Percentiles rank a stretch among this genome's conserved stretches.
These are phyloP conservation scores for Amblyopsis rosae DNA, from an alignment of 2,113 vertebrate genomes.

Conservation along the genomic window DNA sequence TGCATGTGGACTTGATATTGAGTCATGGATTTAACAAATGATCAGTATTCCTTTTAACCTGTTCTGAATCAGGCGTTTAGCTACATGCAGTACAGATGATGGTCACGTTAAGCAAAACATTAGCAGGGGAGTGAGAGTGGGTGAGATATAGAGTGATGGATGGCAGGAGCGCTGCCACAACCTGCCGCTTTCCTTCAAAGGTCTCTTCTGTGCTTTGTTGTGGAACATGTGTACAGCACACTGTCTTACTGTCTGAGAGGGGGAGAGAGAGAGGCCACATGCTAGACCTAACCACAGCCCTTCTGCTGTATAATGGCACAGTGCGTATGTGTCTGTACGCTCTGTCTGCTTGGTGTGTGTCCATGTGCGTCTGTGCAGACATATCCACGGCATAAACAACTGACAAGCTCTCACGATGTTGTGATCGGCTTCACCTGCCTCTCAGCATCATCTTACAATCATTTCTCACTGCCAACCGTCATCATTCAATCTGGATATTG, in stretches of 20 bases:
- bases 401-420: background rate
- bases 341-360: constrained; percentile 7
- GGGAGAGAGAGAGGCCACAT: constrained; percentile 49
- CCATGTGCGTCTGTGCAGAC: constrained; percentile 1
- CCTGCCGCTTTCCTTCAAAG: constrained; percentile 60
- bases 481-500: constrained; percentile 22
- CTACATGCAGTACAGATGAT: background rate
- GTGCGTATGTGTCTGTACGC: constrained; percentile 20
- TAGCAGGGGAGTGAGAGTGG: constrained; percentile 23
- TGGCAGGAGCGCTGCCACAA: constrained; percentile 27
- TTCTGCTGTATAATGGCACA: constrained; percentile 43
- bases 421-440: background rate
- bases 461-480: constrained; percentile 32
- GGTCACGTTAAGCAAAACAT: background rate
- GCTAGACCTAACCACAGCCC: constrained; percentile 46
- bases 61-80: background rate
- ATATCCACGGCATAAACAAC: constrained; percentile 10
- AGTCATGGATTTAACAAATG: no score
- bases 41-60: background rate
- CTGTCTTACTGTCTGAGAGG: constrained; percentile 69
- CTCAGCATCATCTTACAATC: constrained; percentile 28
- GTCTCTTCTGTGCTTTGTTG: constrained; percentile 70
- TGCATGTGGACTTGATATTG: no score
- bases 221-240: constrained; percentile 65
- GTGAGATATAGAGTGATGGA: constrained; percentile 45